Base-by-base conservation (phyloP, 2,888 invertebrate genomes). In the Pristionchus maxplancki region DNA sequence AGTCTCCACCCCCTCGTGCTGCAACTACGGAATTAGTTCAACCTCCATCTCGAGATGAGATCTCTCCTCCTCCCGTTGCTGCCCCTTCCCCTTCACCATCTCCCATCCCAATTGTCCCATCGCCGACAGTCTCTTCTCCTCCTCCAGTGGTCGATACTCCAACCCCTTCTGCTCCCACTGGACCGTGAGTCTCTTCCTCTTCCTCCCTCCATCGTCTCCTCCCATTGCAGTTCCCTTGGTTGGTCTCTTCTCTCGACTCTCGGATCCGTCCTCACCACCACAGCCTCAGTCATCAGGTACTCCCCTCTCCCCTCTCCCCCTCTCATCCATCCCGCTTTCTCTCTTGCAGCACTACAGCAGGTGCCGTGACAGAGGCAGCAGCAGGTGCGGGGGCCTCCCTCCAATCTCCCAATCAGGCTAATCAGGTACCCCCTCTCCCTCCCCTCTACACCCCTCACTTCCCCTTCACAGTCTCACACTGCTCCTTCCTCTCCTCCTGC, bases 201-300 rank as follows among this genome's bases (percentile, higher is more conserved):
- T 34, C 31, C 0, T 34, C 31, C 34, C 28, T 64, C 28, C 64
- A 44, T 74, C 37, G 15, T 1, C 24, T 40, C 74, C 3, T 40
- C 24, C 1, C 20, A 24, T 40, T 40, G 20, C 74, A 74, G 74
- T 40, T 74, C 74, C 2, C 40, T 74, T 74, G 74, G 74, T 40
- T 74, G 74, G 74, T 74, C 74, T 37, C 37, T 74, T 11, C 40
- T 74, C 8, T 74, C 74, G 1, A 40, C 74, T 74, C 74, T 74
- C 24, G 74, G 74, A 9, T 40, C 37, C 2, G 74, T 74, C 40
- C 74, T 74, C 74, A 74, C 37, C 20, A 74, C 74, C 5, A 74
- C 74, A 6, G 74, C 74, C 37, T 20, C 74, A 24, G 74, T 74
- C 74, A 74, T 74, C 74, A 74, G 74, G 74, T 74, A 74, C 37